phyloP scores from a whole-genome alignment of 2,888 invertebrate genomes.

The Caenorhabditis sulstoni region DNA sequence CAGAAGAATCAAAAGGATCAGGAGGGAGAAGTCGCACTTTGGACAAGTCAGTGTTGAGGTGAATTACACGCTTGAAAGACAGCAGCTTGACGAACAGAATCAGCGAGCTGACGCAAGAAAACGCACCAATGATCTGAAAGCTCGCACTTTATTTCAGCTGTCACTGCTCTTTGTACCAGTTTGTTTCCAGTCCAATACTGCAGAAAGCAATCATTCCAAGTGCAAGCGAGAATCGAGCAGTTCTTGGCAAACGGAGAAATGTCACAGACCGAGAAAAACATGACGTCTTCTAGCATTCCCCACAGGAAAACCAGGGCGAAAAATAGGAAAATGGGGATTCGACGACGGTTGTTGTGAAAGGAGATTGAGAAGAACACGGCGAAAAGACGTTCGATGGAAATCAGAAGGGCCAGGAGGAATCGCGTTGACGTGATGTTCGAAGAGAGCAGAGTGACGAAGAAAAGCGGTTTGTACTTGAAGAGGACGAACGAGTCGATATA shows the following conservation, averaged over 20 bases:
- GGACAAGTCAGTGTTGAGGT: conserved; percentile 25
- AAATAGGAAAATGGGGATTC: conserved; percentile 20
- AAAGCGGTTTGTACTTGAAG: conserved; percentile 30
- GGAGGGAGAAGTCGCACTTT: neutral
- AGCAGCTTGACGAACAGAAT: conserved; percentile 30
- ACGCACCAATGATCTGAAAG: conserved; percentile 37
- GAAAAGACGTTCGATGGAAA: conserved; percentile 23
- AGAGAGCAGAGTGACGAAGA: conserved; percentile 27
- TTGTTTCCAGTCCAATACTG: conserved; percentile 43
- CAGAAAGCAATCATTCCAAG: conserved; percentile 43
- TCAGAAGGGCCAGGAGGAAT: conserved; percentile 23
- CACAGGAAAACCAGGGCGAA: conserved; percentile 7
- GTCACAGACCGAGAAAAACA: conserved; percentile 33
- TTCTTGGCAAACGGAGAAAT: conserved; percentile 33
- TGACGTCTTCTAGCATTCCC: conserved; percentile 39
- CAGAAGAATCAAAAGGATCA: neutral
- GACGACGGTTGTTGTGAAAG: conserved; percentile 34
- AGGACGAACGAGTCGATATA: conserved; percentile 26
- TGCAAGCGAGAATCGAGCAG: conserved; percentile 37
- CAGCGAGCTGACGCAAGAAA: conserved; percentile 31
- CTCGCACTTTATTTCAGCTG: neutral
- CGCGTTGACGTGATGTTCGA: conserved; percentile 28
- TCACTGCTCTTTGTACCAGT: conserved; percentile 5
- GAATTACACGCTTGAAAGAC: conserved; percentile 7
- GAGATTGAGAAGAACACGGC: conserved; percentile 40